These are phyloP conservation scores for Buceros bicornis DNA, from an alignment of 2,797 vertebrate species.

Conservation along the genomic window DNA sequence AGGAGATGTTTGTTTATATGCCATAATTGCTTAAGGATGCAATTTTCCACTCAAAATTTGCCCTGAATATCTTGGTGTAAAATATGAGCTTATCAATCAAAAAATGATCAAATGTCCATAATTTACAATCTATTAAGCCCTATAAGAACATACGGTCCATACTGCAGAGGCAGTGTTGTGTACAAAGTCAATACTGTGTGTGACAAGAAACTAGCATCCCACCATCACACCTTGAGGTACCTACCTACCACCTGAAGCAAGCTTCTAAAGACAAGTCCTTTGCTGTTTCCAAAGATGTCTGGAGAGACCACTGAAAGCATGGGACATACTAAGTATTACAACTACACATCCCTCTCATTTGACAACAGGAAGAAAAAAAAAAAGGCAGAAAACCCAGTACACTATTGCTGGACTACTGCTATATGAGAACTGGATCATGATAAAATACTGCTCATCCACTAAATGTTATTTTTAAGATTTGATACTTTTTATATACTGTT, in stretches of 20 bases:
- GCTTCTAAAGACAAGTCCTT: background rate
- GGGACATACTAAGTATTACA: background rate
- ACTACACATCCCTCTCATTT: background rate
- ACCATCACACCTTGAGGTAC: background rate
- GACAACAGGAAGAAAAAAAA: background rate
- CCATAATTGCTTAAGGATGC: background rate
- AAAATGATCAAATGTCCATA: background rate
- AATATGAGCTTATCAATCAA: background rate
- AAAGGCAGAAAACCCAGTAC: background rate
- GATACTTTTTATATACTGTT: background rate
- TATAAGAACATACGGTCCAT: background rate
- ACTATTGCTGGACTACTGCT: background rate
- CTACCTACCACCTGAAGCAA: background rate
- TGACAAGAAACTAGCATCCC: background rate
- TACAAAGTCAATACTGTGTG: background rate
- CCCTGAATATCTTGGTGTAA: background rate
- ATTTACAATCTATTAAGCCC: background rate
- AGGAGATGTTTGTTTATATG: background rate
- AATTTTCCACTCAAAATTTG: slow-evolving; percentile 1
- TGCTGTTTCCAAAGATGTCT: background rate
- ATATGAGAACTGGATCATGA: background rate
- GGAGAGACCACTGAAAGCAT: background rate
- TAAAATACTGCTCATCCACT: background rate
- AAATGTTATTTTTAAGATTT: background rate
- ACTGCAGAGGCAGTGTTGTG: background rate